Conservation (phyloP, 2,888 invertebrate species). For the Leucania comma region DNA sequence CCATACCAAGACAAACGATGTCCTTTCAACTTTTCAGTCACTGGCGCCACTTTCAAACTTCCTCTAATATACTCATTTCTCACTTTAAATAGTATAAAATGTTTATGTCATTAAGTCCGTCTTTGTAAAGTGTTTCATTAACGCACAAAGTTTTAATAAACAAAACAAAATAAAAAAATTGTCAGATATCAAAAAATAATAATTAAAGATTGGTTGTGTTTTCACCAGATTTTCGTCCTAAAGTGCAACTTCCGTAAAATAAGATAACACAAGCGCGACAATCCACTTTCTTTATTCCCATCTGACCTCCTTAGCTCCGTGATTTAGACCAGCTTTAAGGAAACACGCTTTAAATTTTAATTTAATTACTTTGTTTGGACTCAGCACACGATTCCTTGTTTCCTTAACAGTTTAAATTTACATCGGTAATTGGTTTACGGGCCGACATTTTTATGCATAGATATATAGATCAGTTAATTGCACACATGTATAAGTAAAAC, state of each 20-base stretch:
- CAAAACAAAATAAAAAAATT: too few species aligned
- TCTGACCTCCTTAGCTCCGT: constrained; percentile 42
- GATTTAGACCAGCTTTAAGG: constrained; percentile 54
- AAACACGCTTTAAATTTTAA: constrained; percentile 57
- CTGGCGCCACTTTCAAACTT: too few species aligned
- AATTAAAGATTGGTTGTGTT: not conserved
- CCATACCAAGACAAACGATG: too few species aligned
- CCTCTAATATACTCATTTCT: too few species aligned
- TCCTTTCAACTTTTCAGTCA: too few species aligned
- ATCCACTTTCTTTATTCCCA: constrained; percentile 22
- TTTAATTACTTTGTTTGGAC: constrained; percentile 63
- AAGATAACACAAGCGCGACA: constrained; percentile 19
- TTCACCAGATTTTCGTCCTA: not conserved
- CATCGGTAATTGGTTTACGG: constrained; percentile 50
- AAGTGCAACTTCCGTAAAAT: not conserved
- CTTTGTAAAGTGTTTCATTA: too few species aligned
- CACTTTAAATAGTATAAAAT: too few species aligned
- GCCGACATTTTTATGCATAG: constrained; percentile 18
- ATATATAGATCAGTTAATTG: not conserved
- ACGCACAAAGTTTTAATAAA: too few species aligned
- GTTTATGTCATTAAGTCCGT: too few species aligned
- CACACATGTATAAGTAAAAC: not conserved
- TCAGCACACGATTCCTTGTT: constrained; percentile 50
- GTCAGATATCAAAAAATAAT: not conserved
- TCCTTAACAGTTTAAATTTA: constrained; percentile 47